These are phyloP conservation scores for Thecophora atra DNA, from an alignment of 2,888 invertebrate genomes.

Conservation along the genomic window DNA sequence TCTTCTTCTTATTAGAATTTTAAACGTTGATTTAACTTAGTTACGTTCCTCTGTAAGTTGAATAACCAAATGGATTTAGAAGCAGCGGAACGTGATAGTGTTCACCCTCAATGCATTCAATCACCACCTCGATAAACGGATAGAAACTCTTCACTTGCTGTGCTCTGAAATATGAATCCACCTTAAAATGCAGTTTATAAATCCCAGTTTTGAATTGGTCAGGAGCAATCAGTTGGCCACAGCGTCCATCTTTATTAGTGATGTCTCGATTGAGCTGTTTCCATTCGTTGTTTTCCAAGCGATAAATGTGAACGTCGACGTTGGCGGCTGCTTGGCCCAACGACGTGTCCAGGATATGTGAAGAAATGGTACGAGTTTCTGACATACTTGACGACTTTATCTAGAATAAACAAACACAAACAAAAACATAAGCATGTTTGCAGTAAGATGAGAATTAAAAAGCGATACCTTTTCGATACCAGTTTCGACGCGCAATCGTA, in stretches of 20 bases:
- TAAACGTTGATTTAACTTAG: too few relatives aligned
- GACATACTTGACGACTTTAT: slow-evolving; percentile 13
- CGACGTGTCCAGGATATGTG: slow-evolving; percentile 79
- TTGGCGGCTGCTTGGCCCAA: slow-evolving; percentile 75
- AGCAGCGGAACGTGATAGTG: slow-evolving; percentile 82
- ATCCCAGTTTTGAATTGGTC: slow-evolving; percentile 73
- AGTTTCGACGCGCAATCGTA: slow-evolving; percentile 52
- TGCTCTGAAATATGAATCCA: slow-evolving; percentile 75
- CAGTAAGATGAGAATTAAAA: not conserved
- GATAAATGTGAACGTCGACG: slow-evolving; percentile 74
- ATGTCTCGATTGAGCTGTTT: slow-evolving; percentile 72
- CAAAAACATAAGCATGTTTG: not conserved
- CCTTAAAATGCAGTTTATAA: slow-evolving; percentile 80
- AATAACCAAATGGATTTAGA: slow-evolving; percentile 79
- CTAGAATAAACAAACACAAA: not conserved
- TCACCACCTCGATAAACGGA: slow-evolving; percentile 81
- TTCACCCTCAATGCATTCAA: slow-evolving; percentile 73
- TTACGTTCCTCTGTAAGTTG: slow-evolving; percentile 76
- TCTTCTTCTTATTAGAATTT: not conserved
- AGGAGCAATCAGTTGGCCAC: slow-evolving; percentile 71
- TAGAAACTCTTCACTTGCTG: slow-evolving; percentile 74
- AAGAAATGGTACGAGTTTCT: slow-evolving; percentile 72
- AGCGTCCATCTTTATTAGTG: slow-evolving; percentile 76
- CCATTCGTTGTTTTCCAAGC: slow-evolving; percentile 72
- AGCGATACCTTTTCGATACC: slow-evolving; percentile 48